A percentile compares a stretch with the other conserved stretches of the same genome.
Conservation (phyloP, 2,888 invertebrate species). For the Xiphydria camelus region DNA sequence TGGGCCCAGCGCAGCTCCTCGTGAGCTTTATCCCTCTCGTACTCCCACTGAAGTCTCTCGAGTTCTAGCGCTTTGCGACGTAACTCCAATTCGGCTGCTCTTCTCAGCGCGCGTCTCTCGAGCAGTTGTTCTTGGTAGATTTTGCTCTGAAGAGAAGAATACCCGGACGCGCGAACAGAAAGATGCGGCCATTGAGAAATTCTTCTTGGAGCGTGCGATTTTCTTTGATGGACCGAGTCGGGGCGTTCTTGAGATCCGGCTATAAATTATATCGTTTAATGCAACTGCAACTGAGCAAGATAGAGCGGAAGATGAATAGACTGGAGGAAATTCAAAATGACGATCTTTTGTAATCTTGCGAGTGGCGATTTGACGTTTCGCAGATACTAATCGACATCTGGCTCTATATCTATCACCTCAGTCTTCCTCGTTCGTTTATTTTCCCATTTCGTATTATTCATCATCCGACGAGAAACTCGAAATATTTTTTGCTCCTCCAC, state of each 20-base stretch:
- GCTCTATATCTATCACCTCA: no score
- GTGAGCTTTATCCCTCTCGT: slow-evolving; percentile 40
- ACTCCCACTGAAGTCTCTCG: slow-evolving; percentile 44
- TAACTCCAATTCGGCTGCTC: slow-evolving; percentile 41
- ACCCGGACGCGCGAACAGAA: slow-evolving; percentile 19
- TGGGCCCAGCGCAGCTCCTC: slow-evolving; percentile 42
- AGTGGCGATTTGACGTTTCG: no score
- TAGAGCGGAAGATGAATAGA: no score
- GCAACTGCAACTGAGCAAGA: no score
- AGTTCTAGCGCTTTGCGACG: slow-evolving; percentile 42
- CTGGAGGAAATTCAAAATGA: no score
- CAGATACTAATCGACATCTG: no score
- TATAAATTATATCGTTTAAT: slow-evolving; percentile 2
- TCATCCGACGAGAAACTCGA: no score
- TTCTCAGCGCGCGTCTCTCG: slow-evolving; percentile 38
- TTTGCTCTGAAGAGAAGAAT: slow-evolving; percentile 39
- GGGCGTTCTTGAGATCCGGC: slow-evolving; percentile 18
- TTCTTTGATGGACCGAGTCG: slow-evolving; percentile 9
- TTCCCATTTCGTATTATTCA: no score
- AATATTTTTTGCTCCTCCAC: no score
- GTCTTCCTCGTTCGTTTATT: no score
- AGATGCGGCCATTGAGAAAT: slow-evolving; percentile 31
- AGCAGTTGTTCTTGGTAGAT: slow-evolving; percentile 42
- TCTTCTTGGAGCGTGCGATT: slow-evolving; percentile 19
- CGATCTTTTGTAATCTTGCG: no score